Conservation (phyloP, 1,140 invertebrate genomes). For the Bombus soroeensis region DNA sequence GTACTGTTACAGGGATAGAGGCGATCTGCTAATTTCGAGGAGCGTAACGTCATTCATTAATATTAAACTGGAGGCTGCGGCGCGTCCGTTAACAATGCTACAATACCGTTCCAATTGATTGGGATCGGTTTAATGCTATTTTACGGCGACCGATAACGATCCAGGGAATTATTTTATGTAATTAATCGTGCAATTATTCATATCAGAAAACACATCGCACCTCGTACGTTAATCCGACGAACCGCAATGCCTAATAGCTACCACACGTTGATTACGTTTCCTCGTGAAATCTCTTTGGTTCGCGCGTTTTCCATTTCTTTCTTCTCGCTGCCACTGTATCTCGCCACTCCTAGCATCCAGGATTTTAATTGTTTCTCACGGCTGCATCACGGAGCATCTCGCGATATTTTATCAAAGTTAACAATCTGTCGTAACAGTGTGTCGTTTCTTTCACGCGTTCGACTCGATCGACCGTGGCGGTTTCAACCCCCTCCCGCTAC, state of each 20-base stretch:
- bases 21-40: slow-evolving; percentile 29
- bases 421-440: not conserved
- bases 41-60: slow-evolving; percentile 43
- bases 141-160: slow-evolving; percentile 36
- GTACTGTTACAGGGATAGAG: not conserved
- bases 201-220: slow-evolving; percentile 29
- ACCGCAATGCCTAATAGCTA: not conserved
- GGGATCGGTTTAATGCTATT: slow-evolving; percentile 38
- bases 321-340: not conserved
- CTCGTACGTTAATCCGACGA: not conserved
- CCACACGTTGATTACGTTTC: not conserved
- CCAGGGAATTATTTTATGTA: slow-evolving; percentile 46
- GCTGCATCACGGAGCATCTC: not conserved
- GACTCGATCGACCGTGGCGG: not conserved
- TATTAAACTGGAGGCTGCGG: slow-evolving; percentile 33
- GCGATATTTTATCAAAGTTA: not conserved
- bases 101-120: slow-evolving; percentile 31
- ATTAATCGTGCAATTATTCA: slow-evolving; percentile 45
- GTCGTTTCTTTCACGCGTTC: not conserved
- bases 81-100: slow-evolving; percentile 33
- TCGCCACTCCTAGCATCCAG: no score
- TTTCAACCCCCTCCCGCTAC: no score
- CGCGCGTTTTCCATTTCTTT: not conserved
- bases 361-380: not conserved
- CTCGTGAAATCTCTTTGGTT: not conserved